phyloP scores from a whole-genome alignment of 1,140 invertebrate species.

The Cydia fagiglandana region DNA sequence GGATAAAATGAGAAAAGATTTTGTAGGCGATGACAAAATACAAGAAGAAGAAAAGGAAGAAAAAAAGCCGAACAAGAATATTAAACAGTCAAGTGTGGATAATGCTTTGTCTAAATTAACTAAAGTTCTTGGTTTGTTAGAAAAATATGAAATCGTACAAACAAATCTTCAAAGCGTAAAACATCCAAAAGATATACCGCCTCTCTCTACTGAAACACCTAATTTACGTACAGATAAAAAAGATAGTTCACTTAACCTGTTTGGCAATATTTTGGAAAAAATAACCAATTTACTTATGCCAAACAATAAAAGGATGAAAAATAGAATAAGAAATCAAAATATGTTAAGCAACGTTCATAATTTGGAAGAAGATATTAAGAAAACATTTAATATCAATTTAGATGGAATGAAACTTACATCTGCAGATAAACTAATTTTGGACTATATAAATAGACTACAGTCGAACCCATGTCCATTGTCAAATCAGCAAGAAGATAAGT shows the following conservation, averaged over 20 bases:
- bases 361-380: conserved; percentile 40
- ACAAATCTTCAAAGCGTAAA: conserved; percentile 47
- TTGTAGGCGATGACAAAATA: neutral
- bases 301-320: conserved; percentile 49
- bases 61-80: neutral
- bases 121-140: conserved; percentile 56
- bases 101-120: conserved; percentile 55
- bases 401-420: conserved; percentile 47
- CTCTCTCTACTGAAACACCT: neutral
- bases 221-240: conserved; percentile 35
- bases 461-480: conserved; percentile 52
- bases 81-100: conserved; percentile 34
- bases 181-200: conserved; percentile 13
- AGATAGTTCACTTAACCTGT: conserved; percentile 51
- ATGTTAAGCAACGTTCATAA: conserved; percentile 38
- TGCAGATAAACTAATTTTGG: conserved; percentile 64
- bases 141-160: conserved; percentile 59
- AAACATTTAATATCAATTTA: conserved; percentile 48
- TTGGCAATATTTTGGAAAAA: conserved; percentile 60
- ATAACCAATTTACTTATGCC: conserved; percentile 57
- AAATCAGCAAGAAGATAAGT: conserved; percentile 37
- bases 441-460: conserved; percentile 63
- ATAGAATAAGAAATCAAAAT: conserved; percentile 49
- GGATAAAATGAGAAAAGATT: conserved; percentile 37
- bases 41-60: conserved; percentile 10